Evolutionary conservation across 2,888 invertebrate genomes (phyloP).

Genomic region (Penaeus monodon): DNA sequence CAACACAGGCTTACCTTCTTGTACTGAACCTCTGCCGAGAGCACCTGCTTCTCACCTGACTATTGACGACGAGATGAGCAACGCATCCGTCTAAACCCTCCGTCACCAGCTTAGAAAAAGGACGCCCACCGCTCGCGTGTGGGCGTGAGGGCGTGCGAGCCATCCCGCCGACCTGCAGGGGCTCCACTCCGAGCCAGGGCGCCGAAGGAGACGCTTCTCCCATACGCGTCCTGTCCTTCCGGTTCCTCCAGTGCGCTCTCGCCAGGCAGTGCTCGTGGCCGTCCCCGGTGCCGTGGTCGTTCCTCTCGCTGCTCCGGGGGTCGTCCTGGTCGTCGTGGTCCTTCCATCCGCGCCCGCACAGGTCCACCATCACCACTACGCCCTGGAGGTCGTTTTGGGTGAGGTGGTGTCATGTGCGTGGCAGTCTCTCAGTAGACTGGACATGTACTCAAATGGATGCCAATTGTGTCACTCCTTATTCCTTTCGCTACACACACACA

Average conservation of each 20-base stretch:
- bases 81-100: constrained; percentile 38
- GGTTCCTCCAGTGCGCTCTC: constrained; percentile 16
- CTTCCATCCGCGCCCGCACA: constrained; percentile 40
- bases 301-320: constrained; percentile 19
- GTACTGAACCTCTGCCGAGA: background rate
- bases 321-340: background rate
- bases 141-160: constrained; percentile 37
- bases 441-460: too few relatives aligned
- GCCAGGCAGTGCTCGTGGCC: constrained; percentile 37
- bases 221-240: background rate
- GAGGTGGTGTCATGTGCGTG: too few relatives aligned
- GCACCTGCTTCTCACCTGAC: constrained; percentile 37
- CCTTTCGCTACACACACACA: too few relatives aligned
- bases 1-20: too few relatives aligned
- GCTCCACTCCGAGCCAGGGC: constrained; percentile 23
- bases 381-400: background rate
- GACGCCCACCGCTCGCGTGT: constrained; percentile 19
- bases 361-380: constrained; percentile 40
- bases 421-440: too few relatives aligned
- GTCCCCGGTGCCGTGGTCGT: background rate
- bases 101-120: constrained; percentile 5
- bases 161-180: constrained; percentile 46
- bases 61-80: constrained; percentile 29
- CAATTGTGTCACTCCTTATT: too few relatives aligned
- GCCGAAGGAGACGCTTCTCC: background rate